Conservation (phyloP, 2,888 invertebrate species). For the Archips xylosteana region DNA sequence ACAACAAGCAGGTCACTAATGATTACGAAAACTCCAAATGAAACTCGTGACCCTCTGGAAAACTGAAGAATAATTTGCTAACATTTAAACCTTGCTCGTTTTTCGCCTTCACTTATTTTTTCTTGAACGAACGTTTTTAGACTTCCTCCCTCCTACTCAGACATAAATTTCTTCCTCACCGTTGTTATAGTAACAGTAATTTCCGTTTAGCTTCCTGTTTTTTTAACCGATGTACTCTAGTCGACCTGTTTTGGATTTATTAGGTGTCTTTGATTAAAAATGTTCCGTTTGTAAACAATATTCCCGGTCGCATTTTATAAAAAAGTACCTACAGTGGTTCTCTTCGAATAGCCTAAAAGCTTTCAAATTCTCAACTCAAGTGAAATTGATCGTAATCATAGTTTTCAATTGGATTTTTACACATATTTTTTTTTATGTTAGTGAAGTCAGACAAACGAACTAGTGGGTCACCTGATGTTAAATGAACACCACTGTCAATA, state of each 20-base stretch:
- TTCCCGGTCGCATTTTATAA: too few species aligned
- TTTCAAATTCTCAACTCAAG: too few species aligned
- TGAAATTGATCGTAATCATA: too few species aligned
- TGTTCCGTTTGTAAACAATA: too few species aligned
- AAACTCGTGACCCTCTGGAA: not conserved
- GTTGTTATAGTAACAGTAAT: slow-evolving; percentile 37
- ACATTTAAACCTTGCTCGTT: slow-evolving; percentile 8
- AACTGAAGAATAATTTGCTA: slow-evolving; percentile 17
- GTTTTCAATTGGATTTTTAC: too few species aligned
- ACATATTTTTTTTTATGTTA: too few species aligned
- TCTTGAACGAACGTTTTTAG: slow-evolving; percentile 20
- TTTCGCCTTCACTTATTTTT: slow-evolving; percentile 25
- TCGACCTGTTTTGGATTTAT: slow-evolving; percentile 18
- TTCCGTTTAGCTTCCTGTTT: slow-evolving; percentile 36
- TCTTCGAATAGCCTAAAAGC: too few species aligned
- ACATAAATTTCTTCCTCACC: slow-evolving; percentile 35
- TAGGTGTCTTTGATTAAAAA: not conserved
- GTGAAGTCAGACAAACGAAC: too few species aligned
- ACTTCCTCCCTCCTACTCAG: slow-evolving; percentile 22
- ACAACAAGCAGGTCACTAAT: not conserved
- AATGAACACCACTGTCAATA: too few species aligned
- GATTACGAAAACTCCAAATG: not conserved
- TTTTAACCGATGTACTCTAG: slow-evolving; percentile 33
- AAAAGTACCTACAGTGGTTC: too few species aligned
- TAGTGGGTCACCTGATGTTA: too few species aligned